A percentile compares a stretch with the other conserved stretches of the same genome.
These are phyloP conservation scores for Momotus momota DNA, from an alignment of 2,797 vertebrate species.

Conservation along the genomic window DNA sequence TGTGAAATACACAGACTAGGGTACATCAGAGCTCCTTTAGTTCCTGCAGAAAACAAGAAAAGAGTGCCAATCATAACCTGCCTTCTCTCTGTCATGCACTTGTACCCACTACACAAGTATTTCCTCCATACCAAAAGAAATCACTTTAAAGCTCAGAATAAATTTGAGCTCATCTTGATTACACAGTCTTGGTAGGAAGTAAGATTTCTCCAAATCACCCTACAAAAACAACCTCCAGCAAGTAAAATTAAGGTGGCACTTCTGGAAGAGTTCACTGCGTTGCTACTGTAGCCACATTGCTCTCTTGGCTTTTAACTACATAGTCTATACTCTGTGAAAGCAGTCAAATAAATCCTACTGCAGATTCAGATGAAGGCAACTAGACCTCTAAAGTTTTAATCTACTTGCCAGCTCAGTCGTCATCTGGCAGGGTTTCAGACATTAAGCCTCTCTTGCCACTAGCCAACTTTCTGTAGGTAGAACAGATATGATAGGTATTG, in stretches of 20 bases:
- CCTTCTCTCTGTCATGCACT: neutral
- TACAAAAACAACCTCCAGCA: neutral
- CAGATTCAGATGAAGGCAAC: neutral
- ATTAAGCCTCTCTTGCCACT: neutral
- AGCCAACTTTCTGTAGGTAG: neutral
- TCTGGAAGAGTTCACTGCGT: neutral
- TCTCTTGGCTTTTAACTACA: neutral
- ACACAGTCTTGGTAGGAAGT: neutral
- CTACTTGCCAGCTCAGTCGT: neutral
- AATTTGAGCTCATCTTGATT: neutral
- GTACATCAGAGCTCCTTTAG: neutral
- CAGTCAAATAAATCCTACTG: neutral
- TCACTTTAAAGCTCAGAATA: neutral
- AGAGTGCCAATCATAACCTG: neutral
- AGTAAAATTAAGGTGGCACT: neutral
- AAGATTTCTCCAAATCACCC: neutral
- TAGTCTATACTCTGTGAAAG: neutral
- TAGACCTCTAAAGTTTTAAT: neutral
- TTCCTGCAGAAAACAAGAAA: neutral
- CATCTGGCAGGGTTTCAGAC: conserved; percentile 13
- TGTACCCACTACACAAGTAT: neutral
- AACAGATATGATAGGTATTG: neutral
- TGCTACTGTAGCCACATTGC: neutral
- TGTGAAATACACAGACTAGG: neutral
- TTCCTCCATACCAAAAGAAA: neutral